phyloP scores from a whole-genome alignment of 2,888 invertebrate species.

The Eupithecia abbreviata region DNA sequence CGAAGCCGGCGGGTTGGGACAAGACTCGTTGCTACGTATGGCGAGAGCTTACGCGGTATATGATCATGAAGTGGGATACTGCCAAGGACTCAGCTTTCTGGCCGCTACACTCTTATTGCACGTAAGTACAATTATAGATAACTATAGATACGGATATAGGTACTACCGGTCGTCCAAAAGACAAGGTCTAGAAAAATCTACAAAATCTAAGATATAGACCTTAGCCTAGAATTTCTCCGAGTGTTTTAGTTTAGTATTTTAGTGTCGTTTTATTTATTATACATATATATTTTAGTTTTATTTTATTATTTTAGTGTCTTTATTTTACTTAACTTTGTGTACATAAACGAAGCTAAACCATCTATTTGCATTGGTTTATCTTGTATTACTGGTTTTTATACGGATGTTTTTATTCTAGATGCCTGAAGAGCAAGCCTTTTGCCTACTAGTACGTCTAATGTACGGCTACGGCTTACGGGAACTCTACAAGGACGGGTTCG shows the following conservation, averaged over 20 bases:
- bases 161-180: not conserved
- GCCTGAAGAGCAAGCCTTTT: slow-evolving; percentile 99
- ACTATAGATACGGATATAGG: too few relatives aligned
- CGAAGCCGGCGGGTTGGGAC: slow-evolving; percentile 96
- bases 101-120: slow-evolving; percentile 97
- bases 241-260: too few relatives aligned
- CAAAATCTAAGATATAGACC: too few relatives aligned
- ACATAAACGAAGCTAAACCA: too few relatives aligned
- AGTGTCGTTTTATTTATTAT: too few relatives aligned
- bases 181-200: too few relatives aligned
- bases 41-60: slow-evolving; percentile 99
- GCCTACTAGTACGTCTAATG: slow-evolving; percentile 98
- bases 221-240: too few relatives aligned
- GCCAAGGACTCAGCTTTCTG: slow-evolving; percentile 98
- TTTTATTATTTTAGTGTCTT: too few relatives aligned
- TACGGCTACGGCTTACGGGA: slow-evolving; percentile 97
- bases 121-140: slow-evolving; percentile 36
- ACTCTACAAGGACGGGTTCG: slow-evolving; percentile 98
- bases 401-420: slow-evolving; percentile 86
- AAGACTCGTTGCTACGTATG: slow-evolving; percentile 97
- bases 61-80: slow-evolving; percentile 99
- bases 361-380: not conserved
- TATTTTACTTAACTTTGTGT: too few relatives aligned
- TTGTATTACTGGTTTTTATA: not conserved
- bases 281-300: too few relatives aligned